Conservation (phyloP, 2,888 invertebrate species). For the Hypolimnas misippus region DNA sequence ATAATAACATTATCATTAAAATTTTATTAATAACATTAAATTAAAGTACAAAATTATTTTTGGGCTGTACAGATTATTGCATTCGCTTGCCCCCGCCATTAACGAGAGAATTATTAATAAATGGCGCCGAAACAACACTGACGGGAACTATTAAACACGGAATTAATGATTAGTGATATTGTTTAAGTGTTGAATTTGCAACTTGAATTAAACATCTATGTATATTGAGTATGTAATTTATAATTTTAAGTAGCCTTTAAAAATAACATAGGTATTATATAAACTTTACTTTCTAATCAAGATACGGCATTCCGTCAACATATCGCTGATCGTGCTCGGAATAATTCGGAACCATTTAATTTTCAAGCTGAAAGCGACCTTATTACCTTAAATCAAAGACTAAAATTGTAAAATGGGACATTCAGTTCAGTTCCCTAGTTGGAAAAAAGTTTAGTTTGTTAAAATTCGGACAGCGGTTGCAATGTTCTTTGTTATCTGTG, state of each 20-base stretch:
- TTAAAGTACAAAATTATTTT: neutral
- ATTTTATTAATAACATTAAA: neutral
- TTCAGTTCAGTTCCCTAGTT: neutral
- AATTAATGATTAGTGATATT: neutral
- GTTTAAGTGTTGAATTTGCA: neutral
- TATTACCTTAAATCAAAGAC: neutral
- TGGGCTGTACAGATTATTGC: neutral
- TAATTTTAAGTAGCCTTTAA: neutral
- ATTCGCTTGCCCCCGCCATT: neutral
- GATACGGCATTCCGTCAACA: conserved; percentile 18
- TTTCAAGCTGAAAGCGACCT: neutral
- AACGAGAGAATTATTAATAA: neutral
- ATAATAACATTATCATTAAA: too few species aligned
- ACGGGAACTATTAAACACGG: neutral
- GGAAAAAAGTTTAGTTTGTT: too few species aligned
- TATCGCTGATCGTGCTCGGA: conserved; percentile 23
- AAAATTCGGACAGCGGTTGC: conserved; percentile 3
- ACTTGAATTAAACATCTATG: too few species aligned
- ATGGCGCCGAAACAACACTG: neutral
- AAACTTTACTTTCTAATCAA: conserved; percentile 24
- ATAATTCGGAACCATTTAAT: conserved; percentile 9
- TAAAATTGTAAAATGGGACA: neutral
- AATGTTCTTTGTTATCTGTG: conserved; percentile 1
- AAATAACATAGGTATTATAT: conserved; percentile 1
- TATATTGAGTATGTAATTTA: neutral